A percentile compares a stretch with the other conserved stretches of the same genome.
Evolutionary conservation across 2,888 invertebrate species (phyloP).

Genomic region (Sinodicranocentrus sp.): DNA sequence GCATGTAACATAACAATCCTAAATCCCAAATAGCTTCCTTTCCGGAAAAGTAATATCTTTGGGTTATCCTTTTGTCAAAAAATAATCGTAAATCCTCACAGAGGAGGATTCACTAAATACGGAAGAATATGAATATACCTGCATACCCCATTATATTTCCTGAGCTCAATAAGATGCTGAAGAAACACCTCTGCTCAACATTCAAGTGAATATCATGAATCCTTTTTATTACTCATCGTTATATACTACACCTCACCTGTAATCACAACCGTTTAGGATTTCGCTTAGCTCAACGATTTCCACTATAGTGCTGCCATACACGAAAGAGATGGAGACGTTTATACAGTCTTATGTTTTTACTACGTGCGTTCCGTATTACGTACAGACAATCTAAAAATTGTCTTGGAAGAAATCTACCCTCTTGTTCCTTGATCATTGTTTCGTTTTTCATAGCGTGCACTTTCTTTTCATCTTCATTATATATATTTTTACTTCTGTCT

Average conservation of each 20-base stretch:
- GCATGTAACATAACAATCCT: neutral
- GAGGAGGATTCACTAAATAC: neutral
- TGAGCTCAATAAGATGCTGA: too few relatives aligned
- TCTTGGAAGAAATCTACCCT: conserved; percentile 8
- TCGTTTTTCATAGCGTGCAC: conserved; percentile 19
- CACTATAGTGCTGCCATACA: neutral
- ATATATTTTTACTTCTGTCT: neutral
- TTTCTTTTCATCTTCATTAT: conserved; percentile 27
- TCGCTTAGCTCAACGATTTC: neutral
- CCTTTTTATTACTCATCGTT: conserved; percentile 22
- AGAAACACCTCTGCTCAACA: neutral
- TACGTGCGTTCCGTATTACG: neutral
- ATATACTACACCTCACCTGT: neutral
- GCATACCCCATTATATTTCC: too few relatives aligned
- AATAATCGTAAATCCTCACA: neutral
- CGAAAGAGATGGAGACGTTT: neutral
- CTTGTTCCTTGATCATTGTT: conserved; percentile 38
- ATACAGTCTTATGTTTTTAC: neutral
- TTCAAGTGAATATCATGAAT: neutral
- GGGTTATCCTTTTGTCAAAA: neutral
- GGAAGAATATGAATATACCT: conserved; percentile 11
- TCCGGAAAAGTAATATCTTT: neutral
- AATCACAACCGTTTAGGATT: neutral
- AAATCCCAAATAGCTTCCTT: neutral
- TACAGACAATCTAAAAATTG: neutral